Conservation (phyloP, 2,888 invertebrate genomes). For the Leptothorax acervorum region DNA sequence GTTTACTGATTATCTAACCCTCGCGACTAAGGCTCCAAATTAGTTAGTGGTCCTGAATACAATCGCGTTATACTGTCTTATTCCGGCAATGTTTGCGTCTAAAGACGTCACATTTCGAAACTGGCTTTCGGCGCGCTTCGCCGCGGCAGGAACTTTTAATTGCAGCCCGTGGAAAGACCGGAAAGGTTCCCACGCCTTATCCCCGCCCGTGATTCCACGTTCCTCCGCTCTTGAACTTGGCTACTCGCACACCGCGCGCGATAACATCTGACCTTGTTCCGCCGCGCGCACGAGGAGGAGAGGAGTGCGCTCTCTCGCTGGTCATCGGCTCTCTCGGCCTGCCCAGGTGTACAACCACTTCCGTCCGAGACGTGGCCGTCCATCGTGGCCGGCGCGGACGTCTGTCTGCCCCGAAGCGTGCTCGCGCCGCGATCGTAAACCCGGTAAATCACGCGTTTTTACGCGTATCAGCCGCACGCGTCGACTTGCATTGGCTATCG, state of each 20-base stretch:
- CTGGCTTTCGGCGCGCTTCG: slow-evolving; percentile 51
- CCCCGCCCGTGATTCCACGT: slow-evolving; percentile 65
- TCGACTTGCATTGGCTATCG: slow-evolving; percentile 12
- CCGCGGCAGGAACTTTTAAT: slow-evolving; percentile 74
- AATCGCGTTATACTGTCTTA: background rate
- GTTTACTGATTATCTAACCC: background rate
- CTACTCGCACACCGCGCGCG: slow-evolving; percentile 57
- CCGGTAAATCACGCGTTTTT: slow-evolving; percentile 40
- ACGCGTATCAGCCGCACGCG: slow-evolving; percentile 21
- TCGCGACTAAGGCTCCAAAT: background rate
- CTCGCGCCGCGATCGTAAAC: slow-evolving; percentile 45
- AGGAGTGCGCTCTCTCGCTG: slow-evolving; percentile 40
- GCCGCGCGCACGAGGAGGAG: slow-evolving; percentile 55
- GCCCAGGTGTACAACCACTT: slow-evolving; percentile 61
- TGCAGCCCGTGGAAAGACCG: slow-evolving; percentile 77
- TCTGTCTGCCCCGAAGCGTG: slow-evolving; percentile 38
- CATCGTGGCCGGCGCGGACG: slow-evolving; percentile 22
- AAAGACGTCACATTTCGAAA: slow-evolving; percentile 5
- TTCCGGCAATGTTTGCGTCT: background rate
- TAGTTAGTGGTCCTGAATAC: background rate
- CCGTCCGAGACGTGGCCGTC: slow-evolving; percentile 40
- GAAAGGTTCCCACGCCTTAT: slow-evolving; percentile 76
- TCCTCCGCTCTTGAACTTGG: slow-evolving; percentile 61
- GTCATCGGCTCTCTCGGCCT: slow-evolving; percentile 55
- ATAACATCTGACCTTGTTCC: slow-evolving; percentile 73